phyloP scores from a whole-genome alignment of 2,113 vertebrate species.

The Candoia aspera region DNA sequence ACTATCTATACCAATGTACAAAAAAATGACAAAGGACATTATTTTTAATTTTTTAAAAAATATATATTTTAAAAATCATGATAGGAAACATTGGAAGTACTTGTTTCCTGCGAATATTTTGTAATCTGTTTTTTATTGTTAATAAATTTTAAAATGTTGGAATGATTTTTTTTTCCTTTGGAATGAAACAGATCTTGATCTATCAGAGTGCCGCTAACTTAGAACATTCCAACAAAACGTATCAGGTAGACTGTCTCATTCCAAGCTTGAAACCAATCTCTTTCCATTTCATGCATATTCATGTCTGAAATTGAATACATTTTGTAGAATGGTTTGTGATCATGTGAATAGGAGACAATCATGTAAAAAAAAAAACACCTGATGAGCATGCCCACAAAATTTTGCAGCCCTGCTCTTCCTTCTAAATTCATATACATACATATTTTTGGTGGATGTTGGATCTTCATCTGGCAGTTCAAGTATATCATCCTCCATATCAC shows the following conservation, averaged over 20 bases:
- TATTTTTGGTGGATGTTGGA: conserved; percentile 62
- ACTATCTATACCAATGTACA: neutral
- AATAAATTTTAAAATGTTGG: neutral
- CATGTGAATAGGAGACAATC: no score
- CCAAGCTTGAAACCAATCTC: neutral
- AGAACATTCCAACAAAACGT: neutral
- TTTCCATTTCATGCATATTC: neutral
- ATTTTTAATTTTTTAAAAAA: neutral
- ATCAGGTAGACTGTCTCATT: neutral
- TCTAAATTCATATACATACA: conserved; percentile 65
- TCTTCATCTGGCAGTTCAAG: conserved; percentile 94
- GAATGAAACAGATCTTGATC: neutral
- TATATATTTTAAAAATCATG: neutral
- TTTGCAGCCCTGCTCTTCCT: neutral
- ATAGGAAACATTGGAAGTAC: neutral
- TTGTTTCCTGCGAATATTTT: neutral
- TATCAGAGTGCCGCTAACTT: neutral
- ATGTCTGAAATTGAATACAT: neutral
- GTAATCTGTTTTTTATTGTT: neutral
- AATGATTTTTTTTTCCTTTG: neutral
- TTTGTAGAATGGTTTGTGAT: neutral
- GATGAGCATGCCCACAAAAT: neutral
- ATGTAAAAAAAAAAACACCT: neutral
- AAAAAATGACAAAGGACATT: neutral
- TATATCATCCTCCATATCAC: conserved; percentile 90